A percentile compares a stretch with the other conserved stretches of the same genome.
These are phyloP conservation scores for Drosophila fulvimacula DNA, from an alignment of 2,888 invertebrate genomes.

Conservation along the genomic window DNA sequence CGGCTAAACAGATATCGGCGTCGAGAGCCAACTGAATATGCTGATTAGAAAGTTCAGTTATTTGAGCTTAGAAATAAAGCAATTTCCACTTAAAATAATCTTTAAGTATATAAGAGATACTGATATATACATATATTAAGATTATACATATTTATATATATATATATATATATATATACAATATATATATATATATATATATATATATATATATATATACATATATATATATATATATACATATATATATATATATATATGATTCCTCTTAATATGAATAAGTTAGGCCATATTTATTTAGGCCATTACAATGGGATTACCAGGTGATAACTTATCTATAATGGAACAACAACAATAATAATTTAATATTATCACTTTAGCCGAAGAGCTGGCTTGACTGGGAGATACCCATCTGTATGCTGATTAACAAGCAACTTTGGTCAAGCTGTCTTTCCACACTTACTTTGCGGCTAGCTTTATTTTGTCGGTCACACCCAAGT, in stretches of 20 bases:
- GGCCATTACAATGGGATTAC: slow-evolving; percentile 2
- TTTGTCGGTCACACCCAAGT: slow-evolving; percentile 42
- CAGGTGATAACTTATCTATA: slow-evolving; percentile 5
- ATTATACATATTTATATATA: too few relatives aligned
- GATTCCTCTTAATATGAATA: too few relatives aligned
- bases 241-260: background rate
- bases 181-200: too few relatives aligned
- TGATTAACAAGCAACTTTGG: slow-evolving; percentile 1
- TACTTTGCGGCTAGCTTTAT: slow-evolving; percentile 47
- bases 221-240: too few relatives aligned
- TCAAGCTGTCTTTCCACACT: slow-evolving; percentile 20
- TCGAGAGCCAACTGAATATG: background rate
- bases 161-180: background rate
- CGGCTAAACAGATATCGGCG: background rate
- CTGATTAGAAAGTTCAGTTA: slow-evolving; percentile 2
- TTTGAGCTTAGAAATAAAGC: background rate
- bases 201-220: background rate
- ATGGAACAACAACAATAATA: background rate
- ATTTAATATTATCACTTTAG: slow-evolving; percentile 1
- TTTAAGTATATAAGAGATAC: background rate
- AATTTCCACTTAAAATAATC: background rate
- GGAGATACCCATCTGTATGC: slow-evolving; percentile 10
- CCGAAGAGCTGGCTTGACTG: background rate
- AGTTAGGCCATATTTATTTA: slow-evolving; percentile 6
- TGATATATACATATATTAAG: background rate